phyloP scores from a whole-genome alignment of 1,140 invertebrate genomes.

The Micrasema minimum region DNA sequence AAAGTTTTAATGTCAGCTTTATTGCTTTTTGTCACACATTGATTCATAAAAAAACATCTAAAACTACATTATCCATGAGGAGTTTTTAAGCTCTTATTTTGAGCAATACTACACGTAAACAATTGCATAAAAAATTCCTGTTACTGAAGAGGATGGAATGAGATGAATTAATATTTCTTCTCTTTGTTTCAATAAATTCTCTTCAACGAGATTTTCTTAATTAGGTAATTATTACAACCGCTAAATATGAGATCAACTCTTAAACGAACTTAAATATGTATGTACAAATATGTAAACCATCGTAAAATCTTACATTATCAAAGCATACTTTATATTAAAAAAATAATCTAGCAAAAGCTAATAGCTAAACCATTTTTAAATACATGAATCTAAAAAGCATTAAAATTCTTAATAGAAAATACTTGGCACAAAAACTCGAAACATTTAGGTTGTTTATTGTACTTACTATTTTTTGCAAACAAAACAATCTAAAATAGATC shows the following conservation, averaged over 20 bases:
- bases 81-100: slow-evolving; percentile 28
- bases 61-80: slow-evolving; percentile 7
- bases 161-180: neutral
- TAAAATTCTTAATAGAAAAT: too few relatives aligned
- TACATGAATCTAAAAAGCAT: too few relatives aligned
- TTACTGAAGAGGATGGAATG: slow-evolving; percentile 17
- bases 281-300: neutral
- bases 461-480: too few relatives aligned
- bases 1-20: slow-evolving; percentile 9
- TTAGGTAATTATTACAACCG: neutral
- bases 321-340: too few relatives aligned
- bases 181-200: neutral
- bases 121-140: neutral
- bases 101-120: slow-evolving; percentile 31
- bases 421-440: too few relatives aligned
- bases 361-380: too few relatives aligned
- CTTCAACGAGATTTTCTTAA: neutral
- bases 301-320: too few relatives aligned
- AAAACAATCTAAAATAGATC: too few relatives aligned
- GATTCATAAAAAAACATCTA: slow-evolving; percentile 23
- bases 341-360: too few relatives aligned
- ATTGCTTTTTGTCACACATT: slow-evolving; percentile 35
- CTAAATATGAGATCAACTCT: neutral
- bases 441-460: too few relatives aligned
- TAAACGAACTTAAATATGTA: neutral